Evolutionary conservation across 2,113 vertebrate species (phyloP), one percentile per base, ranked within the genome.

Genomic region (Morone chrysops): DNA sequence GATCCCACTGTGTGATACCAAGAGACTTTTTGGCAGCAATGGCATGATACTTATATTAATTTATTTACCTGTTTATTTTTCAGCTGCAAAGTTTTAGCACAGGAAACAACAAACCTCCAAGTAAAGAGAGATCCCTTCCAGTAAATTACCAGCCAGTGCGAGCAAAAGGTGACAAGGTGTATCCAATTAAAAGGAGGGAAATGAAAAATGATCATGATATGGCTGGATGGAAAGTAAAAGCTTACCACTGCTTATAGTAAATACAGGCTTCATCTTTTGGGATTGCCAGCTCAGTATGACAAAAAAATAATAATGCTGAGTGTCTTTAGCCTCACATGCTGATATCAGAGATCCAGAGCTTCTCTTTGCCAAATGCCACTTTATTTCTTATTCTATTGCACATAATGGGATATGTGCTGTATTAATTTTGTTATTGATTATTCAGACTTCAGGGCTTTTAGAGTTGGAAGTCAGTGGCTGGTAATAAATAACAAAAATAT

Each of bases 121-220:
- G 70, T 57, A 45, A 47, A 77, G 8, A 78, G 47, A 38, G 25
- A 38, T 72, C 9, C 25, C 60, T 60, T 68, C 45, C 45, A n/a
- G 59, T 61, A 68, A 76, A 69, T 51, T 76, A 53, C 17, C 59
- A 77, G 8, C 31, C 40, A 40, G 60, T 47, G 66, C 2, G 16
- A 72, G 53, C 43, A 41, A 70, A 82, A 53, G 75, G 75, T 90
- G 83, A 90, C 78, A 76, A 78, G 41, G 81, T 88, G 74, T 67
- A 86, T 75, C 89, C 90, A 93, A 92, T 92, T 94, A 92, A 88
- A 88, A 86, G 62, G 22, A 62, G 20, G 47, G 66, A 70, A 79
- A 76, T 31, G 47, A 82, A 65, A 70, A 79, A 76, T 31, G 43
- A 82, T 90, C 43, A 60, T 73, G 31, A 78, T 36, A 25, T 54